These are phyloP conservation scores for Lota lota DNA, from an alignment of 2,113 vertebrate species.

Conservation along the genomic window DNA sequence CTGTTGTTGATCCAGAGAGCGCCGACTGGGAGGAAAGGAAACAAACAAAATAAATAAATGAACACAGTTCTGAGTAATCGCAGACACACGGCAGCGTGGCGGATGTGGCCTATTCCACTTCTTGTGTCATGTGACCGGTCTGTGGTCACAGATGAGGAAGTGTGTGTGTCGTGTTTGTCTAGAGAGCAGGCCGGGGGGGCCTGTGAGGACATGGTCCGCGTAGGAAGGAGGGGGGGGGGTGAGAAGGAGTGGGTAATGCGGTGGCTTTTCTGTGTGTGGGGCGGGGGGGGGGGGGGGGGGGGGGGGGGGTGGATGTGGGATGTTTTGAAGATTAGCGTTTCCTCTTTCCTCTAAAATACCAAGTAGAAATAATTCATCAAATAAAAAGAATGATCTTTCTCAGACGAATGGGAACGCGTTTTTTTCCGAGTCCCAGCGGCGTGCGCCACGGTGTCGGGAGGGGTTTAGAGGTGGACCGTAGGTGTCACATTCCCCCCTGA, in stretches of 20 bases:
- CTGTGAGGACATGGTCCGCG: conserved; percentile 10
- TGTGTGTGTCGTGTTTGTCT: conserved; percentile 38
- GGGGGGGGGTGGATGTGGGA: neutral
- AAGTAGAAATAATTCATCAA: neutral
- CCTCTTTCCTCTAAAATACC: too few species aligned
- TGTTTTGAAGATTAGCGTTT: too few species aligned
- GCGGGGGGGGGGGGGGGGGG: too few species aligned
- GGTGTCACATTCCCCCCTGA: conserved; percentile 36
- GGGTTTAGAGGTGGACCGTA: conserved; percentile 14
- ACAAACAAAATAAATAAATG: conserved; percentile 35
- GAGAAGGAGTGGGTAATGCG: neutral
- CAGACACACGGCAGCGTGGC: conserved; percentile 47
- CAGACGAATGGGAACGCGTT: neutral
- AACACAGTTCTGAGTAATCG: neutral
- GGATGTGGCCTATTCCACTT: conserved; percentile 65
- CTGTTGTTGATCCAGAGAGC: conserved; percentile 7
- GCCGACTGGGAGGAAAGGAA: conserved; percentile 56
- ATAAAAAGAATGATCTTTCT: neutral
- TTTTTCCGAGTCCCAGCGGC: neutral
- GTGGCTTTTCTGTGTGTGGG: neutral
- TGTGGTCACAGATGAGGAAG: conserved; percentile 55
- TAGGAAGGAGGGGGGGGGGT: neutral
- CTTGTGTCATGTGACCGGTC: conserved; percentile 55
- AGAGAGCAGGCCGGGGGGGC: conserved; percentile 19
- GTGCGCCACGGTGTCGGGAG: neutral